Conservation (phyloP, 2,113 vertebrate species). For the Onychostoma macrolepis region DNA sequence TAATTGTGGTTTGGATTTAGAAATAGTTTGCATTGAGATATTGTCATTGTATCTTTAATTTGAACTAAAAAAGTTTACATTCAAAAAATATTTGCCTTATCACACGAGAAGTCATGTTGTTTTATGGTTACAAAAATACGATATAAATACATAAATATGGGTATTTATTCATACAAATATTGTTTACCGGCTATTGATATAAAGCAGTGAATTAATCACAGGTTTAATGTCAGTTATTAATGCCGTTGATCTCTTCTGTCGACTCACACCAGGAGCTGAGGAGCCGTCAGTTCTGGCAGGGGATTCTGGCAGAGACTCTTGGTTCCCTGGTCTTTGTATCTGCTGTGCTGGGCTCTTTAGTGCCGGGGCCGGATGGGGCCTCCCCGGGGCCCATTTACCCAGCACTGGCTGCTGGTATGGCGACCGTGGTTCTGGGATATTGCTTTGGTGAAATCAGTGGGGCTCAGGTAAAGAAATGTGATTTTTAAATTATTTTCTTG, state of each 20-base stretch:
- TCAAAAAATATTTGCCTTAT: not conserved
- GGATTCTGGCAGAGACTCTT: constrained; percentile 72
- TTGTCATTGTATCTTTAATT: not conserved
- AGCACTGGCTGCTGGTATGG: constrained; percentile 77
- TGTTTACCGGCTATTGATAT: not conserved
- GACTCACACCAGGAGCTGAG: constrained; percentile 71
- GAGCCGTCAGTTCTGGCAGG: constrained; percentile 77
- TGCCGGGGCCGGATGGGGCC: constrained; percentile 64
- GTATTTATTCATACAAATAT: not conserved
- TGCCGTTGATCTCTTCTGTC: not conserved
- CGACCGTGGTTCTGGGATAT: constrained; percentile 70
- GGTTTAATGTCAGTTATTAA: not conserved
- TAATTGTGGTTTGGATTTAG: too few relatives aligned
- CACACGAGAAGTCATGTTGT: not conserved
- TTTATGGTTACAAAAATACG: not conserved
- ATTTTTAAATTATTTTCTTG: not conserved
- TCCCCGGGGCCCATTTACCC: constrained; percentile 73
- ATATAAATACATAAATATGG: not conserved
- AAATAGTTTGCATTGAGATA: not conserved
- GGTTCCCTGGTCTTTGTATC: constrained; percentile 81
- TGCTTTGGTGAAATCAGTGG: constrained; percentile 81
- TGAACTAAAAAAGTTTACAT: too few relatives aligned
- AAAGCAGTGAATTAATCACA: not conserved
- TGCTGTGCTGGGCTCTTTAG: constrained; percentile 77
- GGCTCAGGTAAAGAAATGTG: constrained; percentile 73